Evolutionary conservation across 35 echinoderm and acorn worm species (phyloP).

Genomic region (Apostichopus parvimensis): DNA sequence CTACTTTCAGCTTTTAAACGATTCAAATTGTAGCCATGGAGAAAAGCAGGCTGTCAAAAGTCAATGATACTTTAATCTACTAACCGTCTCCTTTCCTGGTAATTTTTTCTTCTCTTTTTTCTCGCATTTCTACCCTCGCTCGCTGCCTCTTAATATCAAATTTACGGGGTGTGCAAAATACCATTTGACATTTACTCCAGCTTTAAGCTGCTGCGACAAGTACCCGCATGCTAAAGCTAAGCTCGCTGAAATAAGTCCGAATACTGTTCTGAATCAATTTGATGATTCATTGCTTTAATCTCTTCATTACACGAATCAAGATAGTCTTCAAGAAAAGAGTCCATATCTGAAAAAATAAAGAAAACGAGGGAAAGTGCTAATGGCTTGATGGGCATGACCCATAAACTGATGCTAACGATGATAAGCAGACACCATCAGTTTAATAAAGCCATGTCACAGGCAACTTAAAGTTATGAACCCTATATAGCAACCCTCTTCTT

Average conservation of each 20-base stretch:
- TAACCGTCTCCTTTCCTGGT: not conserved
- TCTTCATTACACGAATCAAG: slow-evolving; percentile 56
- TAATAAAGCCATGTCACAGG: no score
- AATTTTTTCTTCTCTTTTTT: not conserved
- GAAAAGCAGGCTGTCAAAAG: slow-evolving; percentile 13
- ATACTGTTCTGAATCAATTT: slow-evolving; percentile 71
- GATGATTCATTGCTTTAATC: slow-evolving; percentile 66
- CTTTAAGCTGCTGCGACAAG: not conserved
- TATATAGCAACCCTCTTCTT: no score
- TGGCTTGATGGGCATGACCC: no score
- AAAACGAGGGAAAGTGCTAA: not conserved
- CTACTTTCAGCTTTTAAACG: slow-evolving; percentile 29
- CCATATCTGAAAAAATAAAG: slow-evolving; percentile 66
- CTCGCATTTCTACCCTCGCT: not conserved
- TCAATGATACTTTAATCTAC: slow-evolving; percentile 25
- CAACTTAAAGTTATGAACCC: no score
- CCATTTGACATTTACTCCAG: slow-evolving; percentile 32
- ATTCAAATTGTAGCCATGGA: slow-evolving; percentile 16
- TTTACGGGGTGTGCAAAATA: slow-evolving; percentile 26
- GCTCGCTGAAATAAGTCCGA: slow-evolving; percentile 68
- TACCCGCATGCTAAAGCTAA: not conserved
- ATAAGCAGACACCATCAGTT: no score
- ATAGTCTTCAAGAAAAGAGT: slow-evolving; percentile 71
- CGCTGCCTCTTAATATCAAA: not conserved
- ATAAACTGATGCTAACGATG: no score